Percentiles rank a stretch among this genome's conserved stretches.
phyloP scores from a whole-genome alignment of 1,140 invertebrate genomes.

The Arion vulgaris region DNA sequence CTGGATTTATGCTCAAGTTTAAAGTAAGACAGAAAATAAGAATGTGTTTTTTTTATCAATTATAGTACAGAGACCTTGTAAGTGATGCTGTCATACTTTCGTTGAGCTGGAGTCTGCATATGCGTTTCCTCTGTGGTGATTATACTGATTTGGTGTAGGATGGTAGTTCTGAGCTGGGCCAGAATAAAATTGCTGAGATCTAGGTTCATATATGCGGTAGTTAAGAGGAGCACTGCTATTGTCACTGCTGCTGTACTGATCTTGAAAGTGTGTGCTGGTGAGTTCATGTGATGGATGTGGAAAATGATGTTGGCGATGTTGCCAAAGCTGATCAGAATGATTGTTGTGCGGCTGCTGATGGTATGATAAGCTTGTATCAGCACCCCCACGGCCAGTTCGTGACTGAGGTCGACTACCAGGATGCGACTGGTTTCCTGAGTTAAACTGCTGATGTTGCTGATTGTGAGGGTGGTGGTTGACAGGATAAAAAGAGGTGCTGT shows the following conservation, averaged over 20 bases:
- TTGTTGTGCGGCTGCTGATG: conserved; percentile 8
- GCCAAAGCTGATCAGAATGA: not conserved
- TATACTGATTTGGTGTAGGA: conserved; percentile 9
- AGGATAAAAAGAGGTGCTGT: conserved; percentile 1
- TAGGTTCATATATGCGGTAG: not conserved
- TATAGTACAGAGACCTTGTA: not conserved
- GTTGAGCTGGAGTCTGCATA: conserved; percentile 11
- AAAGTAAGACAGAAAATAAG: not conserved
- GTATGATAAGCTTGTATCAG: not conserved
- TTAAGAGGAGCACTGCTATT: not conserved
- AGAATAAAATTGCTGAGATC: not conserved
- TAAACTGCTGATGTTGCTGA: not conserved
- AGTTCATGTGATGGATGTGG: conserved; percentile 9
- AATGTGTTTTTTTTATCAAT: not conserved
- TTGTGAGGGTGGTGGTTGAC: not conserved
- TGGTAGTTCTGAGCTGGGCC: conserved; percentile 3
- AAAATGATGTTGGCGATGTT: conserved; percentile 4
- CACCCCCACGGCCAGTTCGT: not conserved
- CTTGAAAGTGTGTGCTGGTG: not conserved
- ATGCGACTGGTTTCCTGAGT: not conserved
- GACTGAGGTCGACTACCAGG: conserved; percentile 11
- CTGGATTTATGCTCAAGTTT: not conserved
- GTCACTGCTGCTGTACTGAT: not conserved
- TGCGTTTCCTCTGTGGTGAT: conserved; percentile 9
- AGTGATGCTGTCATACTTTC: conserved; percentile 5